These are phyloP conservation scores for Hirudo medicinalis DNA, from an alignment of 1,140 invertebrate species.

Conservation along the genomic window DNA sequence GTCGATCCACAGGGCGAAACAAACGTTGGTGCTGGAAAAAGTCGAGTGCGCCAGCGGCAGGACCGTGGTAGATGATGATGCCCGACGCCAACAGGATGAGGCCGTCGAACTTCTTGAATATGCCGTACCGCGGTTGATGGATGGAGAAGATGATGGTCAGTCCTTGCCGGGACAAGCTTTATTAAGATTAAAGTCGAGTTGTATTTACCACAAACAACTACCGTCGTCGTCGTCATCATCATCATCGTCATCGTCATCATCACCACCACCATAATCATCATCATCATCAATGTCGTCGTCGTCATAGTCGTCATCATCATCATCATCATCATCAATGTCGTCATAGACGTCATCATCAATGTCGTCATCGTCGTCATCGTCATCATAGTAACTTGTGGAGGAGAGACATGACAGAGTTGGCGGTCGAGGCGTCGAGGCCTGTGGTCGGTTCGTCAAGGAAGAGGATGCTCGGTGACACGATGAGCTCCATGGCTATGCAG, in stretches of 20 bases:
- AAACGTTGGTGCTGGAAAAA: constrained; percentile 21
- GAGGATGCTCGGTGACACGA: constrained; percentile 37
- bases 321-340: no score
- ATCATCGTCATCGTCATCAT: no score
- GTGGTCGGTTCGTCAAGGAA: constrained; percentile 43
- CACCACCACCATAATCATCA: neutral
- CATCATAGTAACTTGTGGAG: constrained; percentile 27
- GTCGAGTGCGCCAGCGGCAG: constrained; percentile 15
- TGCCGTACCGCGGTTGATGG: constrained; percentile 27
- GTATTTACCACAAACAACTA: no score
- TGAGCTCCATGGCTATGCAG: constrained; percentile 40
- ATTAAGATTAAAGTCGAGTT: no score
- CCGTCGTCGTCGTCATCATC: no score
- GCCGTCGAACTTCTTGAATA: constrained; percentile 25
- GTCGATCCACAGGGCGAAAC: no score
- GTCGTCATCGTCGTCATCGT: no score
- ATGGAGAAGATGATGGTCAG: constrained; percentile 28
- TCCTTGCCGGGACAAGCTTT: constrained; percentile 22
- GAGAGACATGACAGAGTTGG: constrained; percentile 36
- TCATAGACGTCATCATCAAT: no score
- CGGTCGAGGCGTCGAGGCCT: constrained; percentile 38
- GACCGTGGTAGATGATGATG: constrained; percentile 25
- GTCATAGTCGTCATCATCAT: no score
- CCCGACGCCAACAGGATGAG: constrained; percentile 23
- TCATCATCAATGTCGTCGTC: no score